These are phyloP conservation scores for Andrena hattorfiana DNA, from an alignment of 2,888 invertebrate genomes.

Conservation along the genomic window DNA sequence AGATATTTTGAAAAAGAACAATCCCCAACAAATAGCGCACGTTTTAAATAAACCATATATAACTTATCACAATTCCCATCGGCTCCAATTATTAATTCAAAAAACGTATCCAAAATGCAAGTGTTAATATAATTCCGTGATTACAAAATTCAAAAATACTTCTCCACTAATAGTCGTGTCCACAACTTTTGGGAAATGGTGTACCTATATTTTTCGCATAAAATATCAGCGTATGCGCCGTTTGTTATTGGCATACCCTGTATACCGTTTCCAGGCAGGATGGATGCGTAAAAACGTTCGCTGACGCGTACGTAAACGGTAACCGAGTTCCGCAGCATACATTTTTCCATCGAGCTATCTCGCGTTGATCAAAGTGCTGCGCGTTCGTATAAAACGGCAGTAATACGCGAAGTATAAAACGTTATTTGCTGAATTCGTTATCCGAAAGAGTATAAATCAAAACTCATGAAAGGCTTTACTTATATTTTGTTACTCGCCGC, in stretches of 20 bases:
- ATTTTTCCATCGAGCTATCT: slow-evolving; percentile 74
- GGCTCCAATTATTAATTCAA: too few species aligned
- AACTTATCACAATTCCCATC: too few species aligned
- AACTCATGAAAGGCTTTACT: slow-evolving; percentile 68
- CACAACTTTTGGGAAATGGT: neutral
- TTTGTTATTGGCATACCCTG: slow-evolving; percentile 18
- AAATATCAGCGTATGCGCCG: neutral
- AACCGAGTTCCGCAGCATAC: slow-evolving; percentile 66
- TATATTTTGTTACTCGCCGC: slow-evolving; percentile 52
- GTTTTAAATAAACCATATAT: too few species aligned
- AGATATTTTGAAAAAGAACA: too few species aligned
- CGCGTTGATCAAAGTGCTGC: slow-evolving; percentile 75
- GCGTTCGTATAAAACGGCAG: slow-evolving; percentile 66
- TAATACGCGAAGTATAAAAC: slow-evolving; percentile 70
- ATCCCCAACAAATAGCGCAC: too few species aligned
- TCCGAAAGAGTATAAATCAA: slow-evolving; percentile 69
- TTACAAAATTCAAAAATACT: too few species aligned
- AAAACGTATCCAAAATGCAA: too few species aligned
- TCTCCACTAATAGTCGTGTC: too few species aligned
- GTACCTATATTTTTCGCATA: neutral
- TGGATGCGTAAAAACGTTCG: slow-evolving; percentile 70
- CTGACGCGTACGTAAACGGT: slow-evolving; percentile 64
- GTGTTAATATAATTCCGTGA: too few species aligned
- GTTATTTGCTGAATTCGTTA: slow-evolving; percentile 65
- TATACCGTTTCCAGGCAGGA: slow-evolving; percentile 38